Evolutionary conservation across 1,140 invertebrate genomes (phyloP), one percentile per base, ranked within the genome.

Genomic region (Pectinophora gossypiella): DNA sequence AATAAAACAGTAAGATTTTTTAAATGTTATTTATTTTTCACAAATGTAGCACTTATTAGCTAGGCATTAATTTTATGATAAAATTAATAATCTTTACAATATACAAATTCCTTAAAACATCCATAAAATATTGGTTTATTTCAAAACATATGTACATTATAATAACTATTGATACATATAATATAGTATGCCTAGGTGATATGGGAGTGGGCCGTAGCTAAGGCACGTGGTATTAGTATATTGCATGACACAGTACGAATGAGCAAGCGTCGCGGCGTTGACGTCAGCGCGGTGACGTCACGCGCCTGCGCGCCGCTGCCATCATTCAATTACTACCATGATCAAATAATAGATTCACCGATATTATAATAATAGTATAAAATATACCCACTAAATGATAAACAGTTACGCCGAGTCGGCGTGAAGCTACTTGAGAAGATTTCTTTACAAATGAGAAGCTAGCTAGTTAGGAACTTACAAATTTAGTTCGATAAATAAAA

Each of bases 51-150:
- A 75, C 81, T 87, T 87, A 85, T 60, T 64, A 74, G 64, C 73
- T 86, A 86, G 72, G 73, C 81, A 84, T 87, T 86, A 85, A 88
- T 88, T 87, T 85, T 83, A 88, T 87, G 85, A 88, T 87, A 89
- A 88, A 88, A 88, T 89, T 88, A 89, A 89, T 89, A 85, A 87
- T 86, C 83, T 89, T 81, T 88, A 89, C 87, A 88, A 89, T 89
- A 87, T 88, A 87, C 84, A 88, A 85, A 80, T 79, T 85, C 71
- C 74, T 85, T 84, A 80, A 71, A 88, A 85, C 87, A 83, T 87
- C 80, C 78, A 87, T 88, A 88, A 86, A 88, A 87, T 88, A 87
- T 86, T 77, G 81, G 76, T 87, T 84, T 85, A 85, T 82, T 85
- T 86, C 56, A 85, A 87, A 85, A 85, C 76, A 78, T 88, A 88